Base-by-base conservation (phyloP, 2,888 invertebrate species). In the Netelia fuscicornis region DNA sequence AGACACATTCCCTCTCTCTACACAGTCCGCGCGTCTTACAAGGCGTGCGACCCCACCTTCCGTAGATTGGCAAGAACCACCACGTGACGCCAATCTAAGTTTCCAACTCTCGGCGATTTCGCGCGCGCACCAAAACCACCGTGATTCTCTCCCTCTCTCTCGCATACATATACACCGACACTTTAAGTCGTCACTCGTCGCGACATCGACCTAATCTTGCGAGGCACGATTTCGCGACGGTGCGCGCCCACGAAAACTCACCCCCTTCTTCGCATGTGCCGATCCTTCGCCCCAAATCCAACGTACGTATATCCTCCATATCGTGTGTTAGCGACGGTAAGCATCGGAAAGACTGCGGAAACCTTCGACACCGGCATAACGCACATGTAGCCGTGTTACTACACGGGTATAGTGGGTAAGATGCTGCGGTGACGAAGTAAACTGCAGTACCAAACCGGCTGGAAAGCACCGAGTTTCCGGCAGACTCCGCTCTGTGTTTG, bases 61-160 rank as follows among this genome's bases (percentile, higher is more conserved):
- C 74, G 68, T 64, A 80, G 84, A 90, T 89, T 88, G 87, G 84
- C 88, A 77, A 85, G 86, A 42, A 42, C 42, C 62, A 79, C 88
- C 89, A 90, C 92, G 90, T 90, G 90, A 91, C 89, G 88, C 88
- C 91, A 91, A 92, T 92, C 91, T 91, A 92, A 92, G 90, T 92
- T 92, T 90, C 89, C 70, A 91, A 91, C 87, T 88, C 87, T 30
- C 58, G 56, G 72, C 67, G 75, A 85, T 85, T 54, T 42, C 86
- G 85, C 71, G 74, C 60, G 74, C 81, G 60, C 77, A 76, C 77
- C 72, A 65, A 65, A 76, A 37, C 37, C 67, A 81, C 68, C 9
- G 8, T 10, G 11, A 2, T 1, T 48, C 48, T 48, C 48, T 48
- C 48, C 9, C 48, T 48, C 48, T 48, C 48, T 48, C 48, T 48